Base-by-base conservation (phyloP, 2,888 invertebrate genomes). In the Drosophila affinis region DNA sequence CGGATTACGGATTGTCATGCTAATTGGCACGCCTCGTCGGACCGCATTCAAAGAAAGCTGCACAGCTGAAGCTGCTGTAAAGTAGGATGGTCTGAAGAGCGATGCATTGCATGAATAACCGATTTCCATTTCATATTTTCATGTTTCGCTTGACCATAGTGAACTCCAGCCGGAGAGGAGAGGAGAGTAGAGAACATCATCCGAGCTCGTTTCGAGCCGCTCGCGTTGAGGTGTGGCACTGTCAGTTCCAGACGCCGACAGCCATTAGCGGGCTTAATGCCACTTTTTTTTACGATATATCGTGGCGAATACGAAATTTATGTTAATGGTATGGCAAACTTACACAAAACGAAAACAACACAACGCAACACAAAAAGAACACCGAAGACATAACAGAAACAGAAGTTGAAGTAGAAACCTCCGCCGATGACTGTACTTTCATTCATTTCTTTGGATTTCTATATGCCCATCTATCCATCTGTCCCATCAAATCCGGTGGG, bases 241-340 rank as follows among this genome's bases (percentile, higher is more conserved):
- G 39, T 39, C 39, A 39, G 72, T n/a, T 7, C n/a, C 39, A 39
- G 72, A 64, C 64, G 64, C 56, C 72, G 72, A 72, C 72, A 72
- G 47, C 72, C 72, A 72, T 72, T 72, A 72, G 72, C 72, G 53
- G 29, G 45, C 72, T 72, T 64, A 72, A 72, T 72, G 72, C 59
- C 71, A 58, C 53, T 62, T 72, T 52, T 32, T 34, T 69, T 72
- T 60, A 72, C 72, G 72, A 72, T 72, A 72, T 60, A 72, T 72
- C 72, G 72, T 58, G 56, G 72, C 72, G 73, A 73, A 72, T 72
- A 67, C 73, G 27, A 73, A 73, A 73, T 73, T 72, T 73, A 73
- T 79, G 80, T 76, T 81, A 79, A 81, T 82, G 78, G 71, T 72
- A 59, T 75, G 63, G 59, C 62, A 72, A 54, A 58, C 54, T 71